Percentiles rank a stretch among this genome's conserved stretches.
phyloP scores from a whole-genome alignment of 2,888 invertebrate genomes.

The Acanthosepion lycidas region DNA sequence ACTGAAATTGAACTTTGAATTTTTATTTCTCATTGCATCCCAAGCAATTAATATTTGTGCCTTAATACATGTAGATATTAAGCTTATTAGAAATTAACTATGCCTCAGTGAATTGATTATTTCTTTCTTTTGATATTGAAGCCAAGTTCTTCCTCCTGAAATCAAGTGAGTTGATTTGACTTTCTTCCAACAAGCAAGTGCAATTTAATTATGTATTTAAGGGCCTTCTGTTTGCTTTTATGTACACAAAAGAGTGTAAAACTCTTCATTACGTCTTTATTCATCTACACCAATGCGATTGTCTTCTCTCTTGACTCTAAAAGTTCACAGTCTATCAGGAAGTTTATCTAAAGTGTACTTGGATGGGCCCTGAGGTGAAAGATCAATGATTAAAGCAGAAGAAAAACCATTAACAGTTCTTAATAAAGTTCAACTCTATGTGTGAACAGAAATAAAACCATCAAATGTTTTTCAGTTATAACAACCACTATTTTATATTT shows the following conservation, averaged over 20 bases:
- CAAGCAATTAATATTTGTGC: neutral
- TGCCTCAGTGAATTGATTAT: neutral
- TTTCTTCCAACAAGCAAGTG: neutral
- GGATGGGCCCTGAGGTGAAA: neutral
- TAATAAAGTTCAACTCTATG: neutral
- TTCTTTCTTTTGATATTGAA: neutral
- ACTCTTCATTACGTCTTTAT: slow-evolving; percentile 20
- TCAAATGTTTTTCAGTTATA: too few relatives aligned
- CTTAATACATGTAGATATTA: neutral
- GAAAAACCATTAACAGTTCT: neutral
- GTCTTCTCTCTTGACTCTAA: neutral
- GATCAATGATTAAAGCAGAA: neutral
- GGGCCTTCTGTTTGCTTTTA: neutral
- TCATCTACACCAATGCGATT: neutral
- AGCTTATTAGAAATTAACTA: slow-evolving; percentile 33
- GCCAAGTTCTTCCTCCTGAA: neutral
- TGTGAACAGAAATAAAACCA: too few relatives aligned
- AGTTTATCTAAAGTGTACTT: neutral
- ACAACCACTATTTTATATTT: too few relatives aligned
- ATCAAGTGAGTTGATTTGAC: neutral
- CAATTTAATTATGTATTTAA: slow-evolving; percentile 33
- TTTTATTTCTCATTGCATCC: too few relatives aligned
- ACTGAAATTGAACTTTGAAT: neutral
- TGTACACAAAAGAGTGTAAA: slow-evolving; percentile 33
- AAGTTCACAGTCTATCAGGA: neutral